phyloP scores from a whole-genome alignment of 2,113 vertebrate genomes.

The Catharus minimus region DNA sequence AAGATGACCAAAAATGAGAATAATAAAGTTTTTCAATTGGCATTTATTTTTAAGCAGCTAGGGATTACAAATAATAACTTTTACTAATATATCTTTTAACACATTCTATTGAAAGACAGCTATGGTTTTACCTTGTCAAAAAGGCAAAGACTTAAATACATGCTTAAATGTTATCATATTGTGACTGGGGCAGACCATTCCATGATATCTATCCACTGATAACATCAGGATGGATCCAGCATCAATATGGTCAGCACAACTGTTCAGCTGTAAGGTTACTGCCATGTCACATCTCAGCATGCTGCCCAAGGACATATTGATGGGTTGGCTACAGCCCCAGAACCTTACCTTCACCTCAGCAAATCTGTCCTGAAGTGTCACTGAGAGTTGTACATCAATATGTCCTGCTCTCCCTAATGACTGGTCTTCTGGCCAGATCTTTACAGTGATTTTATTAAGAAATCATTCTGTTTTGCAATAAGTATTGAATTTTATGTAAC shows the following conservation, averaged over 20 bases:
- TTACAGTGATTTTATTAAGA: background rate
- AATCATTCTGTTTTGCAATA: background rate
- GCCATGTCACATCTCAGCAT: background rate
- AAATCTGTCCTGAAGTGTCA: conserved; percentile 22
- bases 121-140: background rate
- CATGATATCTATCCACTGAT: background rate
- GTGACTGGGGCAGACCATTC: background rate
- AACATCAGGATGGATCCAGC: background rate
- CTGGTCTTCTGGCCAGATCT: background rate
- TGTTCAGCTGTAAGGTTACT: background rate
- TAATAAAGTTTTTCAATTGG: background rate
- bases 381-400: background rate
- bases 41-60: background rate
- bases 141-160: background rate
- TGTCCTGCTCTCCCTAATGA: background rate
- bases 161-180: background rate
- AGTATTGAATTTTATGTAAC: background rate
- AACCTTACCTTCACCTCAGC: conserved; percentile 18
- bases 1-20: background rate
- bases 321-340: background rate
- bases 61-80: background rate
- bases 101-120: background rate
- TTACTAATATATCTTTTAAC: background rate
- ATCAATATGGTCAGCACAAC: background rate
- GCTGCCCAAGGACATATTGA: background rate